Evolutionary conservation across 2,113 vertebrate genomes (phyloP), one percentile per base, ranked within the genome.

Genomic region (Mixornis gularis): DNA sequence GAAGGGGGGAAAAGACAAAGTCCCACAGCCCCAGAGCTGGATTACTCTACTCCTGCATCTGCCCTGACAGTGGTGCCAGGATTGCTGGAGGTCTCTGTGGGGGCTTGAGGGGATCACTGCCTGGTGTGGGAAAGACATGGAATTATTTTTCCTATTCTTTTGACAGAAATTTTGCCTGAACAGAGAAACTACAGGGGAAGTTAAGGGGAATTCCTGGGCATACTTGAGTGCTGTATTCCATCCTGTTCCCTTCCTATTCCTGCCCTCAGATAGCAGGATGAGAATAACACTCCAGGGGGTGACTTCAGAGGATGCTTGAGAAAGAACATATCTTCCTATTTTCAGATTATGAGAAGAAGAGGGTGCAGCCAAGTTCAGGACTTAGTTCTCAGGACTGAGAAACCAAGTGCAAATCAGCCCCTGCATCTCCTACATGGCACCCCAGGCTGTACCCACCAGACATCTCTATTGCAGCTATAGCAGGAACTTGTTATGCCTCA

Each of bases 321-420:
- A 55, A 46, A 79, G 32, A 62, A 30, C 2, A 0, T 9, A 29
- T 3, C 38, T 79, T 51, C 24, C 2, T 26, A 6, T 34, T 56
- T 58, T 36, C 36, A n/a, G 12, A 18, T 43, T n/a, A 29, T 26
- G 24, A 43, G 17, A 84, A 56, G 58, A 82, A 13, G 13, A 79
- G 13, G 18, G 43, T 51, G 44, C 53, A 71, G 13, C 22, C n/a
- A 30, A 83, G 21, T 12, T 64, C 44, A 90, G 30, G 46, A 44
- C 27, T 71, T 12, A 0, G n/a, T 85, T 62, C n/a, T 85, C 18
- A 30, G 38, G 40, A 63, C 19, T 62, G 25, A 70, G 32, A 56
- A 70, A 34, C 7, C 0, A 0, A 49, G 30, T 18, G 12, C 43
- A 65, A 32, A 41, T 58, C 65, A 73, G 51, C 49, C 12, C 3